phyloP scores from a whole-genome alignment of 2,113 vertebrate genomes.

The Acrocephalus kingi region DNA sequence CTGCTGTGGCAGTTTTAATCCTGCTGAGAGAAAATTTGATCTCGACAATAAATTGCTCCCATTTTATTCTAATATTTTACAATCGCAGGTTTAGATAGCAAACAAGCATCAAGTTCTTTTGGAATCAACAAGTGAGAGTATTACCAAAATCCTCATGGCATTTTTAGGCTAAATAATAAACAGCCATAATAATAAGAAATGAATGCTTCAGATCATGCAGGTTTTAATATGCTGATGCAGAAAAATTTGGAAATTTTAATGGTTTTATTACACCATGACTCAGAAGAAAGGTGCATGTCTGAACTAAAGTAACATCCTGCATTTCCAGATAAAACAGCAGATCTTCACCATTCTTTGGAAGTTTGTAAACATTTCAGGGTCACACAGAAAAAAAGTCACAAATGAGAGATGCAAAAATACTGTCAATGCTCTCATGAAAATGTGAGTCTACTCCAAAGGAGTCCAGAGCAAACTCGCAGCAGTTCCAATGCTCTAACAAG shows the following conservation, averaged over 20 bases:
- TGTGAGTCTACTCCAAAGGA: not conserved
- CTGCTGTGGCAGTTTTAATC: slow-evolving; percentile 74
- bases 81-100: slow-evolving; percentile 58
- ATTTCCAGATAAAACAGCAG: not conserved
- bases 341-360: not conserved
- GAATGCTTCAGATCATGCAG: not conserved
- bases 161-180: slow-evolving; percentile 20
- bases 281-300: not conserved
- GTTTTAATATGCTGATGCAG: not conserved
- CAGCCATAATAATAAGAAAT: not conserved
- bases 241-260: not conserved
- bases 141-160: slow-evolving; percentile 26
- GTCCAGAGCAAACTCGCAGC: not conserved
- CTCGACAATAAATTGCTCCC: slow-evolving; percentile 63
- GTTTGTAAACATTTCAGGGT: not conserved
- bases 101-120: slow-evolving; percentile 35
- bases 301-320: not conserved
- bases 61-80: slow-evolving; percentile 67
- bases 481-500: not conserved
- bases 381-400: not conserved
- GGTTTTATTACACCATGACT: not conserved
- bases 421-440: not conserved
- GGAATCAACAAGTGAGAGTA: slow-evolving; percentile 23
- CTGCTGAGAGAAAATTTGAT: slow-evolving; percentile 66
- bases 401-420: not conserved